Conservation (phyloP, 2,888 invertebrate species). For the Caenorhabditis sp. region DNA sequence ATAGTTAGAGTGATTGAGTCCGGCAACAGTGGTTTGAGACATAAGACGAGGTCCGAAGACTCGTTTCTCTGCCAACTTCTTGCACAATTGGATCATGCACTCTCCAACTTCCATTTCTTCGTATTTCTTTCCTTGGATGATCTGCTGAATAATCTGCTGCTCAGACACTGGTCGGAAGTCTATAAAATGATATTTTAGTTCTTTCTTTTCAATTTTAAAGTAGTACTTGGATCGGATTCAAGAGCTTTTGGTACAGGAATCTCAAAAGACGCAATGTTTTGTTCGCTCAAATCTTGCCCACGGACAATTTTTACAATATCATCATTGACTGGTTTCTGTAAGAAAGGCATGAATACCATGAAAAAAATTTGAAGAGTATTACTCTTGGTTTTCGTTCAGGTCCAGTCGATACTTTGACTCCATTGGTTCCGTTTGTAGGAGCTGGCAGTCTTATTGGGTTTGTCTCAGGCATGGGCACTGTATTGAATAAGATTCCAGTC, state of each 20-base stretch:
- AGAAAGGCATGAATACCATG: neutral
- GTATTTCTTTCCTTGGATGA: slow-evolving; percentile 79
- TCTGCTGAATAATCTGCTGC: slow-evolving; percentile 80
- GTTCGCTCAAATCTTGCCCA: slow-evolving; percentile 76
- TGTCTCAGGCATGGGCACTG: slow-evolving; percentile 16
- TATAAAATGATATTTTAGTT: too few species aligned
- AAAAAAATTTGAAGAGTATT: neutral
- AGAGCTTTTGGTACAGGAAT: slow-evolving; percentile 81
- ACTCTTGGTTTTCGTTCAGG: slow-evolving; percentile 63
- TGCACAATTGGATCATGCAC: slow-evolving; percentile 82
- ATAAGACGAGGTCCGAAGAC: slow-evolving; percentile 82
- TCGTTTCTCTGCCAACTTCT: slow-evolving; percentile 82
- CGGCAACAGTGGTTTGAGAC: slow-evolving; percentile 82
- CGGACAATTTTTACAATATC: slow-evolving; percentile 81
- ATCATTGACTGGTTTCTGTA: slow-evolving; percentile 73
- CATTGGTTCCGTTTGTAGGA: slow-evolving; percentile 25
- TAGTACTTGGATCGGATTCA: slow-evolving; percentile 79
- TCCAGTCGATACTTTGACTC: slow-evolving; percentile 26
- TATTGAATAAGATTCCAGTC: slow-evolving; percentile 23
- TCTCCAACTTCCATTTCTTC: slow-evolving; percentile 80
- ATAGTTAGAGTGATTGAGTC: slow-evolving; percentile 83
- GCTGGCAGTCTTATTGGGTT: slow-evolving; percentile 9
- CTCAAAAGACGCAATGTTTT: slow-evolving; percentile 74
- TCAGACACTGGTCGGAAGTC: slow-evolving; percentile 81
- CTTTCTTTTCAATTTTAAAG: too few species aligned